phyloP scores from a whole-genome alignment of 2,113 vertebrate genomes.

The Larimichthys crocea region DNA sequence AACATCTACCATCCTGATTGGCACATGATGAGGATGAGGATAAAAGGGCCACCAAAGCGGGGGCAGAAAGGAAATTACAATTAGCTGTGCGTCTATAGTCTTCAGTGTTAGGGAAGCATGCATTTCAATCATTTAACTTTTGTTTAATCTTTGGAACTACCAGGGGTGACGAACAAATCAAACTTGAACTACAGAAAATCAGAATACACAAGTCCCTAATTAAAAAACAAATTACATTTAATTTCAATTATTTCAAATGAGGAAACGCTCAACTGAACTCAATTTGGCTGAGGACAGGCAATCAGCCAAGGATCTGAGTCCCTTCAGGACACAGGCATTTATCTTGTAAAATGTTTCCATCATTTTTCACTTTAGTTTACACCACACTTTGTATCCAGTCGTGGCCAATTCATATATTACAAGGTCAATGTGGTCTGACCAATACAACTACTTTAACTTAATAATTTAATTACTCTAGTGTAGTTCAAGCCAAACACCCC shows the following conservation, averaged over 20 bases:
- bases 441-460: not conserved
- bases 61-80: not conserved
- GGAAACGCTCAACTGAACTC: not conserved
- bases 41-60: not conserved
- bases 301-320: slow-evolving; percentile 1
- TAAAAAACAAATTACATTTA: not conserved
- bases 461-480: not conserved
- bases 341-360: not conserved
- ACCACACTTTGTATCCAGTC: not conserved
- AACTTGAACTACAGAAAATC: not conserved
- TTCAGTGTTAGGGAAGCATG: not conserved
- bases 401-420: not conserved
- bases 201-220: not conserved
- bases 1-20: slow-evolving; percentile 95
- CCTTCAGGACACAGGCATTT: slow-evolving; percentile 11
- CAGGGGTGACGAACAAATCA: not conserved
- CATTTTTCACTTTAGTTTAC: not conserved
- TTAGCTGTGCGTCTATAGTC: not conserved
- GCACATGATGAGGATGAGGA: not conserved
- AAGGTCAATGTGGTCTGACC: not conserved
- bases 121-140: not conserved
- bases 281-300: not conserved
- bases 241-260: not conserved
- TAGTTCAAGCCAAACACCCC: slow-evolving; percentile 22
- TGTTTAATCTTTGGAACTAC: not conserved